Conservation (phyloP, 2,888 invertebrate genomes). For the Dicycla oo region DNA sequence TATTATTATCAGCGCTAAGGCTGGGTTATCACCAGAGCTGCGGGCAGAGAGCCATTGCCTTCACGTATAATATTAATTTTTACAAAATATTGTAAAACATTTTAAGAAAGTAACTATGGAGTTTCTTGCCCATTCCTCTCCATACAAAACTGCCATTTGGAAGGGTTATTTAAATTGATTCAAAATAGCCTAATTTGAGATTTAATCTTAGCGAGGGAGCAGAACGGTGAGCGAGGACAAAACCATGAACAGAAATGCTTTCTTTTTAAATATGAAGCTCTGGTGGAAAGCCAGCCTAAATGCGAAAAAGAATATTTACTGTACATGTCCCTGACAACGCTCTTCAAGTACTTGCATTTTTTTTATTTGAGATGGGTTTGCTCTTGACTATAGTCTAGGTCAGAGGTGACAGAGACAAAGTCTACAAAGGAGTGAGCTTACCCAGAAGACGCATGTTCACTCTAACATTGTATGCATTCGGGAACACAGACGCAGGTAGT, state of each 20-base stretch:
- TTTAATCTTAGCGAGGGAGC: too few relatives aligned
- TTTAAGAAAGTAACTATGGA: background rate
- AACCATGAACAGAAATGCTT: background rate
- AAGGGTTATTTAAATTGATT: background rate
- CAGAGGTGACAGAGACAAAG: too few relatives aligned
- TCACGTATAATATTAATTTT: background rate
- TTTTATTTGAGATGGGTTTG: too few relatives aligned
- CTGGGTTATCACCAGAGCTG: background rate
- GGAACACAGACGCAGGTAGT: too few relatives aligned
- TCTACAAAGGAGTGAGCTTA: too few relatives aligned
- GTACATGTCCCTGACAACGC: background rate
- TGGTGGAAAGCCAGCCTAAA: background rate
- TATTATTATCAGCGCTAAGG: background rate
- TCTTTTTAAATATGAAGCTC: background rate
- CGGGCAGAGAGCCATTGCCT: background rate
- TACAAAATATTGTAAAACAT: background rate
- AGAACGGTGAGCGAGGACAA: too few relatives aligned
- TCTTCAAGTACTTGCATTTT: too few relatives aligned
- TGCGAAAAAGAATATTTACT: background rate
- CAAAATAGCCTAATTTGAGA: too few relatives aligned
- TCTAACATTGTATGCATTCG: too few relatives aligned
- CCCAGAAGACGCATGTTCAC: too few relatives aligned
- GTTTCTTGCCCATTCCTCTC: background rate
- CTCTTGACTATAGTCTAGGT: too few relatives aligned
- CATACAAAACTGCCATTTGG: background rate